Base-by-base conservation (phyloP, 2,113 vertebrate species). In the Cryptoleucopteryx plumbea region DNA sequence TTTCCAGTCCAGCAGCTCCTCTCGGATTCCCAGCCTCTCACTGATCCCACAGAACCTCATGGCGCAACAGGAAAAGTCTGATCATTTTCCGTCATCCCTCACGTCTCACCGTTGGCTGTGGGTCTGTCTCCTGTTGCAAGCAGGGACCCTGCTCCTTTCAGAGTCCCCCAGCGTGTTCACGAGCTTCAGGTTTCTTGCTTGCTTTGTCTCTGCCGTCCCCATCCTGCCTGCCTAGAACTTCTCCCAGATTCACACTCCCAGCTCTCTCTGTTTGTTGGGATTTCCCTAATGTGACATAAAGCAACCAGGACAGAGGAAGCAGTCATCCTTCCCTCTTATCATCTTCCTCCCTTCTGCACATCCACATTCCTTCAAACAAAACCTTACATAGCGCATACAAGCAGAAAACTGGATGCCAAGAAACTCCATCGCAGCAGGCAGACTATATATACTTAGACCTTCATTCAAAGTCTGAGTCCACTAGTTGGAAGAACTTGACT, bases 51-150 rank as follows among this genome's bases (percentile, higher is more conserved):
- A 79, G 23, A 50, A 67, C 16, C 12, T 71, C 27, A 15, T 31
- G 7, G 20, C 13, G 23, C 13, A 12, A 3, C 5, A 42, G 38
- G 36, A 63, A 73, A 73, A 47, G 9, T 66, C 45, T 52, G 20
- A n/a, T 26, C 27, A 50, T 63, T 71, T 93, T 72, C n/a, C 21
- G 26, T 61, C 17, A 34, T 55, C 8, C 8, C 25, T 86, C 48
- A 65, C 2, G 2, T 27, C 47, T 61, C 52, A 50, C 1, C 0
- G 1, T 8, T 61, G 26, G 17, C 27, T 40, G 31, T 50, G 17
- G 26, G 40, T 48, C 32, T 72, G n/a, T 34, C 45, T 75, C 65
- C 56, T 48, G 17, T 38, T 61, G 47, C 47, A 89, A 27, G 17
- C 8, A 56, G 40, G 27, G 23, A 74, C 29, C 8, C 19, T 43